These are phyloP conservation scores for Altica lythri DNA, from an alignment of 2,888 invertebrate genomes.

Conservation along the genomic window DNA sequence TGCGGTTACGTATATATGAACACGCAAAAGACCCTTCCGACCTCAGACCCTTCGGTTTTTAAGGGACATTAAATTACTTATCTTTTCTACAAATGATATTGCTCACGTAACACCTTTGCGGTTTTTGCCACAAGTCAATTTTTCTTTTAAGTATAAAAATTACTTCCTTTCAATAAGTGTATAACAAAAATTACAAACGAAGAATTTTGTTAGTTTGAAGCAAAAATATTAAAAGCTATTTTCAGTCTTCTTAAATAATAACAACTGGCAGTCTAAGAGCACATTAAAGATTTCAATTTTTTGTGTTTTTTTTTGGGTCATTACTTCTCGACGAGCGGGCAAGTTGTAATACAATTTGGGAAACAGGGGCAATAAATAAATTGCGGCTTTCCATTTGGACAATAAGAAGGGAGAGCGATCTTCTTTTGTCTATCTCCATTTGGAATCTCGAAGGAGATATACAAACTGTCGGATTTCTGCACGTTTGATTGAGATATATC, in stretches of 20 bases:
- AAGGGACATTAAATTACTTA: slow-evolving; percentile 41
- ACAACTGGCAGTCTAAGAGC: too few species aligned
- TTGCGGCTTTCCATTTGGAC: slow-evolving; percentile 46
- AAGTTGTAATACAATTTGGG: slow-evolving; percentile 36
- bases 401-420: slow-evolving; percentile 36
- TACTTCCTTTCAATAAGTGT: too few species aligned
- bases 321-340: slow-evolving; percentile 38
- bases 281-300: slow-evolving; percentile 24
- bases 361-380: slow-evolving; percentile 46
- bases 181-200: too few species aligned
- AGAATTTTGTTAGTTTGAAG: too few species aligned
- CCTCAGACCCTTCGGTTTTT: slow-evolving; percentile 6
- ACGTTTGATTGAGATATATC: slow-evolving; percentile 50
- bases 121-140: too few species aligned
- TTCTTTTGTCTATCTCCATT: slow-evolving; percentile 46
- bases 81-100: slow-evolving; percentile 42
- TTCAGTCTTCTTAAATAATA: too few species aligned
- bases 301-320: slow-evolving; percentile 40
- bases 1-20: slow-evolving; percentile 46
- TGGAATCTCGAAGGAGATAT: slow-evolving; percentile 43
- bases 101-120: slow-evolving; percentile 36
- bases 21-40: slow-evolving; percentile 45
- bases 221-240: too few species aligned
- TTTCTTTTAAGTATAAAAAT: too few species aligned
- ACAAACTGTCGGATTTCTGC: slow-evolving; percentile 49